Percentiles rank a stretch among this genome's conserved stretches.
Evolutionary conservation across 1,140 invertebrate species (phyloP).

Genomic region (Maconellicoccus hirsutus): DNA sequence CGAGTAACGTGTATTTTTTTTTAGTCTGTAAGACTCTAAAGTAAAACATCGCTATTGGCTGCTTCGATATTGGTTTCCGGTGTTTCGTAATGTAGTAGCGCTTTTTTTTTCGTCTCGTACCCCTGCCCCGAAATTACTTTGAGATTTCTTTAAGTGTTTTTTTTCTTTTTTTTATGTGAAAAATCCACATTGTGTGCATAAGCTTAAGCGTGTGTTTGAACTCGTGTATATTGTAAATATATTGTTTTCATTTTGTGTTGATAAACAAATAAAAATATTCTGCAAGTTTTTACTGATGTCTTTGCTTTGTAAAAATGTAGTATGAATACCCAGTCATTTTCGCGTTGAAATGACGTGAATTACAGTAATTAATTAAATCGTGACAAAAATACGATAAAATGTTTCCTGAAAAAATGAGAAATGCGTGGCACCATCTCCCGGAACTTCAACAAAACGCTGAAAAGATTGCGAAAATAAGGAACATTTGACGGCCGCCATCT

Average conservation of each 20-base stretch:
- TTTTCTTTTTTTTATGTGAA: neutral
- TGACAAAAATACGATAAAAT: too few species aligned
- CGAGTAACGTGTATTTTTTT: neutral
- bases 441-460: too few species aligned
- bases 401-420: too few species aligned
- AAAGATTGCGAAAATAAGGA: too few species aligned
- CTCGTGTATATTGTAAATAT: constrained; percentile 14
- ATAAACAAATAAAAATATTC: constrained; percentile 18
- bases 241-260: constrained; percentile 21
- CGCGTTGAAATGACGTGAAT: too few species aligned
- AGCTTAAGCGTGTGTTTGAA: constrained; percentile 13
- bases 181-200: neutral
- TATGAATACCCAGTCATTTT: too few species aligned
- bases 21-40: constrained; percentile 19
- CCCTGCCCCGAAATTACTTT: neutral
- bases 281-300: constrained; percentile 10
- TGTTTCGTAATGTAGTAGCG: neutral
- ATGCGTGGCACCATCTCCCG: too few species aligned
- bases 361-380: too few species aligned
- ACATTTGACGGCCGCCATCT: too few species aligned
- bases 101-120: neutral
- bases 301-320: too few species aligned
- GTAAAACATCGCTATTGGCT: neutral
- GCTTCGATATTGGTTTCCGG: neutral
- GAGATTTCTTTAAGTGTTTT: neutral